Evolutionary conservation across 2,113 vertebrate genomes (phyloP).

Genomic region (Pygoscelis antarcticus): DNA sequence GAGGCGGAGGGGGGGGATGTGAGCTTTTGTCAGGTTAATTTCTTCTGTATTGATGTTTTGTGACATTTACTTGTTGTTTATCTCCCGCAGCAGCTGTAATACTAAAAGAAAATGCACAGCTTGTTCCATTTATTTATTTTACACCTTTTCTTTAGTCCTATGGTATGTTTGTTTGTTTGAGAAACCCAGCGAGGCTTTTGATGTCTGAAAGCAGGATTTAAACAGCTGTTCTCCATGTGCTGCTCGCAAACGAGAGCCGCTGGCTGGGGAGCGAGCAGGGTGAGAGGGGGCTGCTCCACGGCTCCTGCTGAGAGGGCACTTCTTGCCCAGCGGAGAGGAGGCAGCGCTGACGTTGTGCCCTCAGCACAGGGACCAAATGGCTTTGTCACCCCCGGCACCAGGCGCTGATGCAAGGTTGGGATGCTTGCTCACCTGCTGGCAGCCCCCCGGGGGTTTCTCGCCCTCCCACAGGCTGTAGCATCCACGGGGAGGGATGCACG

Average conservation of each 20-base stretch:
- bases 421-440: rapidly evolving
- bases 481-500: rapidly evolving
- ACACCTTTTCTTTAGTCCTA: constrained; percentile 76
- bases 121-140: constrained; percentile 79
- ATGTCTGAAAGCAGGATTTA: constrained; percentile 70
- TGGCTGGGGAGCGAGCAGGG: neutral
- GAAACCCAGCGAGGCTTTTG: constrained; percentile 79
- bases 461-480: neutral
- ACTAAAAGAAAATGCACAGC: constrained; percentile 74
- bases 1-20: neutral
- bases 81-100: constrained; percentile 79
- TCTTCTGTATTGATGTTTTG: constrained; percentile 79
- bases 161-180: constrained; percentile 80
- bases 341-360: rapidly evolving
- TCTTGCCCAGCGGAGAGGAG: neutral
- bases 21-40: constrained; percentile 78
- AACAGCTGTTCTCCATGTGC: constrained; percentile 72
- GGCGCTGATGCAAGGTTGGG: rapidly evolving
- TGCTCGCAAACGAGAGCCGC: neutral
- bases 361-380: neutral
- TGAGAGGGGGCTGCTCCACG: neutral
- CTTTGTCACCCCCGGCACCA: rapidly evolving
- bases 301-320: neutral
- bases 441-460: neutral
- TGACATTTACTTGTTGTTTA: constrained; percentile 81